Conservation (phyloP, 2,797 vertebrate genomes). For the Sebastiscus albofasciatus region DNA sequence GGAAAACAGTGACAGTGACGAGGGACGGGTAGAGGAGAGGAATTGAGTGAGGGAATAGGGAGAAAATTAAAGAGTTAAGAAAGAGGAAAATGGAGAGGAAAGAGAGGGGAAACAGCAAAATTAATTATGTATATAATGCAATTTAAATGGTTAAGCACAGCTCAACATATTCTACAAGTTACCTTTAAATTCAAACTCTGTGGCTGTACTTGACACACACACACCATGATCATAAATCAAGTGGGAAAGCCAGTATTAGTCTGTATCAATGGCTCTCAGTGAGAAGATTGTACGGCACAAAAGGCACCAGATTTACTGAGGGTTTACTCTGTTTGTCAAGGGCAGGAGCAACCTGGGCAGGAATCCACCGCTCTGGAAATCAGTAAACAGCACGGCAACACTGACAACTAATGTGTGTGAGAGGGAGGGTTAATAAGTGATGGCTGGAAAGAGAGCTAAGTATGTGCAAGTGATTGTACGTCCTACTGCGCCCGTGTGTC, state of each 20-base stretch:
- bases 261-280: slow-evolving; percentile 42
- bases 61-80: not conserved
- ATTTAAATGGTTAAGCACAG: not conserved
- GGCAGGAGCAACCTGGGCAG: slow-evolving; percentile 62
- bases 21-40: not conserved
- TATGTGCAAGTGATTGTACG: not conserved
- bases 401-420: slow-evolving; percentile 2
- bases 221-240: slow-evolving; percentile 53
- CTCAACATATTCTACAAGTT: not conserved
- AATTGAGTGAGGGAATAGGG: not conserved
- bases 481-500: not conserved
- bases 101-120: not conserved
- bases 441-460: not conserved
- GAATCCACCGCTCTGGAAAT: slow-evolving; percentile 58
- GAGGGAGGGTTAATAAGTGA: slow-evolving; percentile 24
- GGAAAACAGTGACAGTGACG: not conserved
- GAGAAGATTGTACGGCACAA: slow-evolving; percentile 45
- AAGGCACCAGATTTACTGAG: slow-evolving; percentile 60
- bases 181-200: not conserved
- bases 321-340: slow-evolving; percentile 81
- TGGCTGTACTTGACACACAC: slow-evolving; percentile 7
- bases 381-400: slow-evolving; percentile 53
- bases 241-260: slow-evolving; percentile 15
- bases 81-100: not conserved
- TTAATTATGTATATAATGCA: not conserved